A percentile compares a stretch with the other conserved stretches of the same genome.
Evolutionary conservation across 23 tunicate genomes (phyloP).

Genomic region (Ascidia mentula): DNA sequence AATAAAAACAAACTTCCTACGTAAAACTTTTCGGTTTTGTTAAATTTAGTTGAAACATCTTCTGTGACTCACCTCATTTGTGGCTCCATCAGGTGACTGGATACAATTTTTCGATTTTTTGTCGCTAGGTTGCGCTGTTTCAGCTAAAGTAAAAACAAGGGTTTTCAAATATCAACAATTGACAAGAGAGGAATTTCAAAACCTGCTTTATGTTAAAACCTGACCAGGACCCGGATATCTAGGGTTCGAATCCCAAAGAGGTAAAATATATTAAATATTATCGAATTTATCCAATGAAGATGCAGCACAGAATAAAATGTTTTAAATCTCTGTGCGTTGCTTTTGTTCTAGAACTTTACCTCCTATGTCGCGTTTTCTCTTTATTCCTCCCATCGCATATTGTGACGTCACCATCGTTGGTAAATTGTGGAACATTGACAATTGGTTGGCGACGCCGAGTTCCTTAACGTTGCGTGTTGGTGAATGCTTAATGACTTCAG

Average conservation of each 20-base stretch:
- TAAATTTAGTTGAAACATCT: neutral
- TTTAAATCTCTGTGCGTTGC: too few species aligned
- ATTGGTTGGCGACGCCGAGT: neutral
- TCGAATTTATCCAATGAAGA: too few species aligned
- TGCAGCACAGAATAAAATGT: too few species aligned
- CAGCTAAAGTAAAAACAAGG: neutral
- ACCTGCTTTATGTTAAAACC: too few species aligned
- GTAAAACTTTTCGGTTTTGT: neutral
- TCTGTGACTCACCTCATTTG: neutral
- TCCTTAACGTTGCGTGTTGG: neutral
- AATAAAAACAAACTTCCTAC: too few species aligned
- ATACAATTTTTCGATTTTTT: neutral
- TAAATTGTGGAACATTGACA: neutral
- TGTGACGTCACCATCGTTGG: slow-evolving; percentile 20
- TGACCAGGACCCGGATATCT: too few species aligned
- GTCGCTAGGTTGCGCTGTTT: slow-evolving; percentile 2
- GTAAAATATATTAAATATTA: too few species aligned
- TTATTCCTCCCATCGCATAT: neutral
- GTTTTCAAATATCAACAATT: too few species aligned
- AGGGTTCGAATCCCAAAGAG: too few species aligned
- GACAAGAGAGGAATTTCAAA: too few species aligned
- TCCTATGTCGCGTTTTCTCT: slow-evolving; percentile 4
- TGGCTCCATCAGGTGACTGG: too few species aligned
- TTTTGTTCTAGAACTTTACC: too few species aligned
- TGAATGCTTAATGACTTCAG: neutral